Evolutionary conservation across 2,113 vertebrate species (phyloP).

Genomic region (Garra rufa): DNA sequence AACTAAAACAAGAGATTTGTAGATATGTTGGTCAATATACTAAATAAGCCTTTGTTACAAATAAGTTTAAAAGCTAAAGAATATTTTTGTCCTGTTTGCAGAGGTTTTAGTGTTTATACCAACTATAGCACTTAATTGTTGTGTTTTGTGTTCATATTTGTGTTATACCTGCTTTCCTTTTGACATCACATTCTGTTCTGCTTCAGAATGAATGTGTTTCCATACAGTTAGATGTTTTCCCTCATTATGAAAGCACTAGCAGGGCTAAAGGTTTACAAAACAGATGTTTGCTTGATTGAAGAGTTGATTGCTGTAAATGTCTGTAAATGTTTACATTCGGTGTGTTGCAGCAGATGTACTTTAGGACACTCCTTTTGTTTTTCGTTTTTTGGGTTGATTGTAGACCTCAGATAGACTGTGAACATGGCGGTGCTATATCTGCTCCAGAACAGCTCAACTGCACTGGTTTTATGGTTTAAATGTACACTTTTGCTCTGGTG

Average conservation of each 20-base stretch:
- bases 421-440: slow-evolving; percentile 13
- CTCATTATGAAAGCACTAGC: slow-evolving; percentile 51
- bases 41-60: slow-evolving; percentile 34
- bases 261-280: slow-evolving; percentile 36
- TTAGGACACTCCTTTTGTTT: neutral
- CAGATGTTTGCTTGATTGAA: slow-evolving; percentile 15
- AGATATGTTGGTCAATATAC: slow-evolving; percentile 43
- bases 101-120: neutral
- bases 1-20: slow-evolving; percentile 37
- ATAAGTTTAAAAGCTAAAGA: slow-evolving; percentile 51
- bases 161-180: neutral
- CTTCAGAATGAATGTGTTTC: slow-evolving; percentile 9
- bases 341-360: slow-evolving; percentile 30
- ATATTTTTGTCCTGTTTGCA: slow-evolving; percentile 35
- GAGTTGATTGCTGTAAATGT: slow-evolving; percentile 35
- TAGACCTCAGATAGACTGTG: slow-evolving; percentile 17
- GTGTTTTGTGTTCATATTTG: slow-evolving; percentile 34
- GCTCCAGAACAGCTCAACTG: neutral
- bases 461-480: slow-evolving; percentile 13
- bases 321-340: slow-evolving; percentile 52
- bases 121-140: slow-evolving; percentile 12
- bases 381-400: slow-evolving; percentile 10
- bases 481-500: slow-evolving; percentile 1
- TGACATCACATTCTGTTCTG: neutral
- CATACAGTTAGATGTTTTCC: slow-evolving; percentile 46